Evolutionary conservation across 2,797 vertebrate genomes (phyloP), one percentile per base, ranked within the genome.

Genomic region (Danionella dracula): DNA sequence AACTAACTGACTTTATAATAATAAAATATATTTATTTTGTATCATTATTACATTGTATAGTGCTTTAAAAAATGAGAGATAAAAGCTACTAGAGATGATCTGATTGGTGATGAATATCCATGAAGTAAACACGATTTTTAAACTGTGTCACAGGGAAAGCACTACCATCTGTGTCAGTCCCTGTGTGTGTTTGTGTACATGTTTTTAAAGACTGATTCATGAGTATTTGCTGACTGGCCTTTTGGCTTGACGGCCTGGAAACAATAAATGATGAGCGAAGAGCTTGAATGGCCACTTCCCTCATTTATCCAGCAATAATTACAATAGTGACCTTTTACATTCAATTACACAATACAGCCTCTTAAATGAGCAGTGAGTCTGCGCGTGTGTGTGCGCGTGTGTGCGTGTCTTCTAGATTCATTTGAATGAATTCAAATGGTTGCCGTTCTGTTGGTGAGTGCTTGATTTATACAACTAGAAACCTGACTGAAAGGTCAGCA

Each of bases 221-320:
- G 66, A 68, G 69, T 74, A 75, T 77, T 77, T 77, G 75, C 76
- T 64, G 70, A 70, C 58, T 77, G 72, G 72, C 70, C 72, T 72
- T 70, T 76, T 71, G 68, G 71, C 75, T 73, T 68, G 75, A 76
- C 55, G 68, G 72, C 71, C 68, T 71, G 71, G 68, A 76, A 73
- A 75, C 71, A 78, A 75, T 75, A 78, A 78, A 75, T 78, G 70
- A 71, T 70, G 73, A 75, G 63, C 51, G 42, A 54, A 41, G 68
- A 57, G 44, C 54, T 56, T 66, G 44, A 44, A 69, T 27, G 69
- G 2, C 76, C 81, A 87, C 86, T 83, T 88, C 85, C 86, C 83
- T 87, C 86, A 89, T 90, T 89, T 88, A 88, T 90, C 85, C 87
- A 81, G 85, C 85, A 85, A 87, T 89, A 89, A 90, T 90, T 90